These are phyloP conservation scores for Alcedo atthis DNA, from an alignment of 2,797 vertebrate genomes.

Conservation along the genomic window DNA sequence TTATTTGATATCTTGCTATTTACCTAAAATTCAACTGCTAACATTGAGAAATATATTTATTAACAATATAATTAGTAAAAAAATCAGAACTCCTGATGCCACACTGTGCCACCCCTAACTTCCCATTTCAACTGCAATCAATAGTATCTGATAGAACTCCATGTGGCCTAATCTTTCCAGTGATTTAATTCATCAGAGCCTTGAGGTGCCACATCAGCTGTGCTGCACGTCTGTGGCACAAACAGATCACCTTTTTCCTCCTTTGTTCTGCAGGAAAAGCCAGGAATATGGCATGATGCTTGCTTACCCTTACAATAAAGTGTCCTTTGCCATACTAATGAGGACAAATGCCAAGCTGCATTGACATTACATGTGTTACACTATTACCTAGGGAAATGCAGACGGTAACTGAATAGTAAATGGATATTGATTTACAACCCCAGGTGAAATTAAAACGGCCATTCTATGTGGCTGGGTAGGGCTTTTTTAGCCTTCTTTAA, in stretches of 20 bases:
- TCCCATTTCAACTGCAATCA: neutral
- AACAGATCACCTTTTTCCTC: neutral
- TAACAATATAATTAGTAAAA: neutral
- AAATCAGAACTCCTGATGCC: neutral
- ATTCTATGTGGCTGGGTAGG: neutral
- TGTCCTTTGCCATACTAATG: conserved; percentile 74
- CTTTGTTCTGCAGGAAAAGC: conserved; percentile 26
- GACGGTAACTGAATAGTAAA: conserved; percentile 70
- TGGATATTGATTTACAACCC: conserved; percentile 76
- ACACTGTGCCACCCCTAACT: neutral
- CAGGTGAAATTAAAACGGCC: conserved; percentile 73
- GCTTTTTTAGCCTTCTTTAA: conserved; percentile 3
- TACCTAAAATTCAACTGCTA: neutral
- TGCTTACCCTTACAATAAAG: conserved; percentile 69
- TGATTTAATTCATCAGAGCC: neutral
- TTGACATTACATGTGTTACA: conserved; percentile 69
- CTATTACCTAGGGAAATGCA: conserved; percentile 73
- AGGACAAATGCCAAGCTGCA: conserved; percentile 75
- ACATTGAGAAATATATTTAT: neutral
- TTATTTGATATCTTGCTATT: neutral
- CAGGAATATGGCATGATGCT: conserved; percentile 33
- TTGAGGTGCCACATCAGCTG: neutral
- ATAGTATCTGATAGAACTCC: neutral
- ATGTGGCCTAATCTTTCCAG: neutral
- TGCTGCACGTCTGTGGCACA: neutral